Evolutionary conservation across 2,797 vertebrate genomes (phyloP).

Genomic region (Pangasius sanitwongsei): DNA sequence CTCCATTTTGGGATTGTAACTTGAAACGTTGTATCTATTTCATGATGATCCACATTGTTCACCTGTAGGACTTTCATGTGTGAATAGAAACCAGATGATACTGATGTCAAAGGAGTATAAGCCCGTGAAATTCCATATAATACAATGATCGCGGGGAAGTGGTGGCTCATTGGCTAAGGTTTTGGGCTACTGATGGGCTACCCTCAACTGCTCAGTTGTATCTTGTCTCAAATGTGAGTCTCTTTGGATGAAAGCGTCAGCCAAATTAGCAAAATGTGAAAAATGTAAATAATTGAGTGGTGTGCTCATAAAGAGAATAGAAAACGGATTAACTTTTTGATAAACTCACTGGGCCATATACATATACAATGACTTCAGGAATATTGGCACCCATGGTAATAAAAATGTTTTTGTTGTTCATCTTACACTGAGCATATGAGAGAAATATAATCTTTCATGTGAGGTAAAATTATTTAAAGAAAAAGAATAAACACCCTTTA

Average conservation of each 20-base stretch:
- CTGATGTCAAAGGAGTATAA: neutral
- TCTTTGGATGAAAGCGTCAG: neutral
- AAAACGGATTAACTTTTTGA: neutral
- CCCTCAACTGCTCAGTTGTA: neutral
- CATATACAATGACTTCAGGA: neutral
- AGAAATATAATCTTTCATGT: neutral
- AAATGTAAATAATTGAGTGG: neutral
- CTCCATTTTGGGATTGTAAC: neutral
- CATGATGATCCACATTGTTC: constrained; percentile 25
- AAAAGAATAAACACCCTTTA: neutral
- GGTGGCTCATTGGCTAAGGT: neutral
- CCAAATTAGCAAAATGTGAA: neutral
- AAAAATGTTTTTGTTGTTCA: neutral
- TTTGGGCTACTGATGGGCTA: neutral
- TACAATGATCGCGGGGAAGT: neutral
- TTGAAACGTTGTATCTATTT: neutral
- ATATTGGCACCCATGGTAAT: neutral
- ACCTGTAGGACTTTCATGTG: neutral
- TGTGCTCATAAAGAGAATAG: neutral
- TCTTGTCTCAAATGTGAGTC: neutral
- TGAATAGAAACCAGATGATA: constrained; percentile 6
- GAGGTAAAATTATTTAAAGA: neutral
- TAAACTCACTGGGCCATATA: neutral
- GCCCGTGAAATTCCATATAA: neutral
- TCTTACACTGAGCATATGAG: neutral